A percentile compares a stretch with the other conserved stretches of the same genome.
Conservation (phyloP, 2,888 invertebrate genomes). For the Adela reaumurella region DNA sequence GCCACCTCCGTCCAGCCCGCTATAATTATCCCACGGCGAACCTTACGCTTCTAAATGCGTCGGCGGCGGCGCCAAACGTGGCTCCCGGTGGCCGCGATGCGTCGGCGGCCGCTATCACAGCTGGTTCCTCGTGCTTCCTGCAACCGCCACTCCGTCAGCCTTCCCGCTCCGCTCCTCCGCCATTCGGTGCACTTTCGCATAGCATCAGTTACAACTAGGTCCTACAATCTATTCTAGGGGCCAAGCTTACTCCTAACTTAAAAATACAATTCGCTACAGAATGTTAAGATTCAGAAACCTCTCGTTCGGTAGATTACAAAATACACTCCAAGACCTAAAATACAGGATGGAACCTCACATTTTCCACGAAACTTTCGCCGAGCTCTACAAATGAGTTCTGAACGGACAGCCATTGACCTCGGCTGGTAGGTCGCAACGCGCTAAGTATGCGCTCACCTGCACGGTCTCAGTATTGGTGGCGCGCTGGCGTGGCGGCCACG, state of each 20-base stretch:
- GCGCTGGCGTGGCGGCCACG: conserved; percentile 48
- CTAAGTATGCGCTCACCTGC: conserved; percentile 26
- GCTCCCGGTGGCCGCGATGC: too few relatives aligned
- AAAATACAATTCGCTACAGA: too few relatives aligned
- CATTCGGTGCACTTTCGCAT: neutral
- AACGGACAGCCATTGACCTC: too few relatives aligned
- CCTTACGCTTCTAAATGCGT: neutral
- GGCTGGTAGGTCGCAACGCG: neutral
- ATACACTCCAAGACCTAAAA: too few relatives aligned
- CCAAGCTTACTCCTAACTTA: too few relatives aligned
- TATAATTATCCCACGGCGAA: neutral
- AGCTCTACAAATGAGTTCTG: too few relatives aligned
- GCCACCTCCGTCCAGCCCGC: neutral
- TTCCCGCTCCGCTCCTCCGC: neutral
- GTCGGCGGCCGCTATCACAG: neutral
- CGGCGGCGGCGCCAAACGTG: neutral
- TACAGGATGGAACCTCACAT: too few relatives aligned
- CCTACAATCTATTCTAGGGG: too few relatives aligned
- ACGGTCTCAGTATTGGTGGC: conserved; percentile 43
- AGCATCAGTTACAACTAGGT: neutral
- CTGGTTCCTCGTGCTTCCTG: neutral
- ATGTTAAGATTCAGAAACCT: too few relatives aligned
- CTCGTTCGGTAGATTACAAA: too few relatives aligned
- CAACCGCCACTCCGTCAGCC: neutral
- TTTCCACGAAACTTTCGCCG: too few relatives aligned